These are phyloP conservation scores for Hypsibius dujardini DNA, from an alignment of 1,140 invertebrate genomes.

Conservation along the genomic window DNA sequence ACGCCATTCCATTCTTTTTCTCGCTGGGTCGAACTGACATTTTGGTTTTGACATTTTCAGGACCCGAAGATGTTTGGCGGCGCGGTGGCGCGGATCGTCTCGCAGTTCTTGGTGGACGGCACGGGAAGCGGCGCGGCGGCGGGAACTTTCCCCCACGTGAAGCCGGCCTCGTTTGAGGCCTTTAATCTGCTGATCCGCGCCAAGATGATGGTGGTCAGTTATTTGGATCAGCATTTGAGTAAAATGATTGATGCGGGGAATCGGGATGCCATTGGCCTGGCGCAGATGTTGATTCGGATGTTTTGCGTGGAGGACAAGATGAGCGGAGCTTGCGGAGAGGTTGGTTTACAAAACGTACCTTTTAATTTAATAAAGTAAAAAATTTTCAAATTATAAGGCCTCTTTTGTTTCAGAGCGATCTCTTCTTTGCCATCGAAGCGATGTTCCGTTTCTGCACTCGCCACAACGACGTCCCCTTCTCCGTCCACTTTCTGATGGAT, in stretches of 20 bases:
- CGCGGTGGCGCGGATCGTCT: conserved; percentile 32
- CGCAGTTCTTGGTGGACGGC: conserved; percentile 17
- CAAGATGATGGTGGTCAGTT: neutral
- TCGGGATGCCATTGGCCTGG: conserved; percentile 4
- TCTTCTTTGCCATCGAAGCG: conserved; percentile 14
- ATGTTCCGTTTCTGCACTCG: conserved; percentile 1
- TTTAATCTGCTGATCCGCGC: neutral
- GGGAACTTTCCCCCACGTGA: neutral
- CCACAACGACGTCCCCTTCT: conserved; percentile 23
- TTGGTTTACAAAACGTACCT: neutral
- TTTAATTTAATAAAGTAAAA: neutral
- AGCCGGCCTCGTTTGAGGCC: neutral
- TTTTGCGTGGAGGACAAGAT: conserved; percentile 13
- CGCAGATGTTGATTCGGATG: conserved; percentile 1
- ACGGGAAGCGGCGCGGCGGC: neutral
- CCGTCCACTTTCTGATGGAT: conserved; percentile 19
- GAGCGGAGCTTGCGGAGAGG: neutral
- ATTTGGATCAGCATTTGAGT: neutral
- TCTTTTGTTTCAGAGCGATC: conserved; percentile 16
- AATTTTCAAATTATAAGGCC: neutral
- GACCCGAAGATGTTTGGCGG: conserved; percentile 30
- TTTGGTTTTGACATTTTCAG: conserved; percentile 18
- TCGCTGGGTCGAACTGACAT: too few species aligned
- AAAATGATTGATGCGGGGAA: neutral
- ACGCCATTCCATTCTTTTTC: too few species aligned